Percentiles rank a stretch among this genome's conserved stretches.
Conservation (phyloP, 2,888 invertebrate species). For the Leucophenga montana region DNA sequence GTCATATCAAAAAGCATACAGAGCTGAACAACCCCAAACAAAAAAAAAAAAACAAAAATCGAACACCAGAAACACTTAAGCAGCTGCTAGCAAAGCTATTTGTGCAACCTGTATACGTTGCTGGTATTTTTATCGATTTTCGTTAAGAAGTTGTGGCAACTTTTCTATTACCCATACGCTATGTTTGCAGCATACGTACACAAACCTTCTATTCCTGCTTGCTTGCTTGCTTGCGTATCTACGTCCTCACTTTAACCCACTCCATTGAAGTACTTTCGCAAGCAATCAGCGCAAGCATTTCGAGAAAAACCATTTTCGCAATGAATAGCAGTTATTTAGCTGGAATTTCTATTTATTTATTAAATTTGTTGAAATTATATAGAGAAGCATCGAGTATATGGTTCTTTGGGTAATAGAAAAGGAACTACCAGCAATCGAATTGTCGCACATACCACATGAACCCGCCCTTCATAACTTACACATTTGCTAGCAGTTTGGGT, state of each 20-base stretch:
- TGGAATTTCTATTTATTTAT: slow-evolving; percentile 64
- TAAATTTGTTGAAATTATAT: slow-evolving; percentile 61
- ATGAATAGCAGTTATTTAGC: slow-evolving; percentile 51
- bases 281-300: slow-evolving; percentile 23
- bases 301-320: slow-evolving; percentile 33
- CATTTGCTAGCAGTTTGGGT: slow-evolving; percentile 51
- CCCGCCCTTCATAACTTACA: slow-evolving; percentile 52
- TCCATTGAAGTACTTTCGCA: not conserved
- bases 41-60: not conserved
- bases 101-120: not conserved
- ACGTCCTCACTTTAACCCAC: too few relatives aligned
- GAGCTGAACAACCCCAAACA: slow-evolving; percentile 13
- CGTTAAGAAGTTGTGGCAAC: not conserved
- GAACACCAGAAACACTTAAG: slow-evolving; percentile 47
- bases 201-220: not conserved
- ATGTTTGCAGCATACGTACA: not conserved
- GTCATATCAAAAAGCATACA: not conserved
- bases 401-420: slow-evolving; percentile 16
- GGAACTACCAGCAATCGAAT: slow-evolving; percentile 29
- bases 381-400: not conserved
- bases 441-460: slow-evolving; percentile 1
- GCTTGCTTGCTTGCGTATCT: too few relatives aligned
- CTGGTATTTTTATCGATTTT: slow-evolving; percentile 1
- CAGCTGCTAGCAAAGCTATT: slow-evolving; percentile 28
- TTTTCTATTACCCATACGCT: slow-evolving; percentile 15